Conservation (phyloP, 1,140 invertebrate genomes). For the Lepidurus apus region DNA sequence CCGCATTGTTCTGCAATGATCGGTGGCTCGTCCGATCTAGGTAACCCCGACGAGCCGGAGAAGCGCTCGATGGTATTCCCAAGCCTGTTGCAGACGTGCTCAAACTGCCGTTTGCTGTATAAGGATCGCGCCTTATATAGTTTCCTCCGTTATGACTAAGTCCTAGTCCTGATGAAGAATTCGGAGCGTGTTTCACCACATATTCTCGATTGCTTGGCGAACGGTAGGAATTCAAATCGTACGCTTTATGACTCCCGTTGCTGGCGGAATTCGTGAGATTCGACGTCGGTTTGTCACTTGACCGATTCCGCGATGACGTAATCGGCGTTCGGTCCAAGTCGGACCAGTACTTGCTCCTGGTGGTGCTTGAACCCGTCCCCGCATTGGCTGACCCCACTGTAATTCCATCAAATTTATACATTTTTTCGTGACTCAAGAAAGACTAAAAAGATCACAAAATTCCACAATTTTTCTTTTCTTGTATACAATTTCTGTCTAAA, state of each 20-base stretch:
- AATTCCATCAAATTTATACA: neutral
- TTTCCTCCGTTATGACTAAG: conserved; percentile 1
- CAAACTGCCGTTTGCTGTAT: neutral
- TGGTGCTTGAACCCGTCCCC: neutral
- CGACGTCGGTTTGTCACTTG: neutral
- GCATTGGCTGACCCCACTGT: neutral
- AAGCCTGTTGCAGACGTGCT: neutral
- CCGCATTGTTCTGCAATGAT: neutral
- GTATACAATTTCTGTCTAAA: neutral
- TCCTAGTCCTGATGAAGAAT: neutral
- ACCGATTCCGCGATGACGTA: neutral
- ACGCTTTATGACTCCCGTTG: neutral
- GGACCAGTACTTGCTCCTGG: neutral
- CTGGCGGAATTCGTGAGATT: neutral
- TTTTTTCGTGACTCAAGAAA: neutral
- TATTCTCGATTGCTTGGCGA: neutral
- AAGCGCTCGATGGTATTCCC: neutral
- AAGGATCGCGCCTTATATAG: conserved; percentile 21
- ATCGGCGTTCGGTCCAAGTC: neutral
- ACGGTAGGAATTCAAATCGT: neutral
- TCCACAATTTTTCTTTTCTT: neutral
- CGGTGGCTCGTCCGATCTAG: neutral
- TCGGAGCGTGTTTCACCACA: neutral
- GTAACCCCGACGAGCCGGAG: neutral
- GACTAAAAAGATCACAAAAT: neutral